These are phyloP conservation scores for Pegoplata infirma DNA, from an alignment of 2,888 invertebrate species.

Conservation along the genomic window DNA sequence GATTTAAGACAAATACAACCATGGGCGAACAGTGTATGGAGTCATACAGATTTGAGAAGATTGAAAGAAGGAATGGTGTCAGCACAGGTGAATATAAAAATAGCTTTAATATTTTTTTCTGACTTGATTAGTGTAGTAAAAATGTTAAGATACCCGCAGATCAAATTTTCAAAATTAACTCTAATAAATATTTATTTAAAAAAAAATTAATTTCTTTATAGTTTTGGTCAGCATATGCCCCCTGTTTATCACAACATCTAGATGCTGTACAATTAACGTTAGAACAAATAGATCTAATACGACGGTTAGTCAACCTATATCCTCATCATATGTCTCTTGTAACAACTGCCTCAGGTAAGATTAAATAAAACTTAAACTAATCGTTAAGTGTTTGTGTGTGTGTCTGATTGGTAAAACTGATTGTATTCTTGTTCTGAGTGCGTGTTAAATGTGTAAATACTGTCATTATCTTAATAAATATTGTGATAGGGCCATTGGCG, in stretches of 20 bases:
- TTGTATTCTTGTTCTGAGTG: not conserved
- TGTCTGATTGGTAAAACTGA: not conserved
- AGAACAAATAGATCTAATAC: conserved; percentile 92
- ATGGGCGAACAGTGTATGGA: conserved; percentile 88
- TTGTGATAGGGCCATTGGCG: conserved; percentile 2
- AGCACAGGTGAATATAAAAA: conserved; percentile 81
- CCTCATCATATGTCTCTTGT: conserved; percentile 87
- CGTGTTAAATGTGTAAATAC: conserved; percentile 9
- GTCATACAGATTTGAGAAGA: conserved; percentile 87
- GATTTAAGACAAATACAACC: conserved; percentile 85
- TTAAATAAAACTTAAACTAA: not conserved
- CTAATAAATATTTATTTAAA: too few species aligned
- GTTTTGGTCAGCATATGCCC: conserved; percentile 94
- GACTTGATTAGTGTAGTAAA: not conserved
- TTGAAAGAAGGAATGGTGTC: conserved; percentile 87
- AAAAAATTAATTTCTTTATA: conserved; percentile 77
- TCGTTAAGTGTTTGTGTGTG: too few species aligned
- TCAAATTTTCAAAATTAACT: too few species aligned
- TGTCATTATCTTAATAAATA: conserved; percentile 21
- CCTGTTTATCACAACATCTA: conserved; percentile 89
- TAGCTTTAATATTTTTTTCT: not conserved
- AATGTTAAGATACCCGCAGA: not conserved
- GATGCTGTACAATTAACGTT: conserved; percentile 91
- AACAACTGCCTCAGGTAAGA: conserved; percentile 87
- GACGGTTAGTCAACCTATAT: conserved; percentile 88